Percentiles rank a stretch among this genome's conserved stretches.
These are phyloP conservation scores for Pocota personata DNA, from an alignment of 2,888 invertebrate species.

Conservation along the genomic window DNA sequence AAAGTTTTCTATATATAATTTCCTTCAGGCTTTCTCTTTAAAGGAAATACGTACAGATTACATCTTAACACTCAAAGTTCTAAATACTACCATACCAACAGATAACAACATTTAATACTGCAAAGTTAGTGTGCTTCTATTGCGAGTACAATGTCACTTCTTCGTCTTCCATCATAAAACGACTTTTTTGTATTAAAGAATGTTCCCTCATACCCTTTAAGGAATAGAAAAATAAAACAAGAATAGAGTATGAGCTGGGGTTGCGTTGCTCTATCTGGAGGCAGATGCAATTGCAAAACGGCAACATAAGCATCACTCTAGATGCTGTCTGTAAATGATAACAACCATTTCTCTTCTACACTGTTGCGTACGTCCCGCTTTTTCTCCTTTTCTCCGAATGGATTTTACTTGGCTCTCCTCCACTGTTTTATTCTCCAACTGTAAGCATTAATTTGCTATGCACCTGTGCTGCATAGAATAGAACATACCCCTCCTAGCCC, in stretches of 20 bases:
- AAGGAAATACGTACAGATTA: too few species aligned
- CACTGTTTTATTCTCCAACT: slow-evolving; percentile 28
- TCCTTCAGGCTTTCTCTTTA: too few species aligned
- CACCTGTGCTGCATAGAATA: slow-evolving; percentile 60
- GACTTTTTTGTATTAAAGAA: slow-evolving; percentile 9
- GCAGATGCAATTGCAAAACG: slow-evolving; percentile 23
- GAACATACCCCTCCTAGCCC: slow-evolving; percentile 20
- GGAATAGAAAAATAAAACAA: slow-evolving; percentile 28
- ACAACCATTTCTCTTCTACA: slow-evolving; percentile 37
- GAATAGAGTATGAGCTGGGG: neutral
- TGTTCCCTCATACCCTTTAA: slow-evolving; percentile 36
- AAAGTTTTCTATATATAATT: too few species aligned
- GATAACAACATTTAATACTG: neutral
- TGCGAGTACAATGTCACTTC: neutral
- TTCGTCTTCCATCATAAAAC: slow-evolving; percentile 16
- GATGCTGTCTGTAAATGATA: slow-evolving; percentile 63
- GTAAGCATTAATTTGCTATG: slow-evolving; percentile 65
- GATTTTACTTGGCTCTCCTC: slow-evolving; percentile 23
- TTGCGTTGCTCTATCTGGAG: slow-evolving; percentile 20
- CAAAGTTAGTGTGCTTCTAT: neutral
- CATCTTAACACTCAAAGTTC: too few species aligned
- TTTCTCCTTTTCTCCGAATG: neutral
- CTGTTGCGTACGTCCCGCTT: slow-evolving; percentile 32
- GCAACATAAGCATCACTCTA: slow-evolving; percentile 34
- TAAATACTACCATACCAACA: neutral